Evolutionary conservation across 2,797 vertebrate species (phyloP).

Genomic region (Falco biarmicus): DNA sequence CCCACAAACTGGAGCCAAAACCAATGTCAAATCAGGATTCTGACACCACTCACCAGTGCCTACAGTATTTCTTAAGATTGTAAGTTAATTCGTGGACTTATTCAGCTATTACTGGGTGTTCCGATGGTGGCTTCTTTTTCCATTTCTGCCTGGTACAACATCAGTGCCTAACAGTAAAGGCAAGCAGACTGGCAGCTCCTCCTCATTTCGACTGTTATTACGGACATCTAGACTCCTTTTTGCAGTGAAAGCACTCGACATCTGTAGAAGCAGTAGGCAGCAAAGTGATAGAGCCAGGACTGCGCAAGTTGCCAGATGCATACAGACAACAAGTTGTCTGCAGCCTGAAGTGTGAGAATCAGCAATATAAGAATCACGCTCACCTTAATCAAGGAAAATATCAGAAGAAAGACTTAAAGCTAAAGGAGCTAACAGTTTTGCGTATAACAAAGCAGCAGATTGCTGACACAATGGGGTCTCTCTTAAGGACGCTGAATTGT

Average conservation of each 20-base stretch:
- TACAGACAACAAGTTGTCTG: constrained; percentile 45
- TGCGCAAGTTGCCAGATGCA: constrained; percentile 40
- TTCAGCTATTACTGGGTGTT: not conserved
- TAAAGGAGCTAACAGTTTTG: constrained; percentile 53
- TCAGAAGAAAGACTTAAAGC: constrained; percentile 26
- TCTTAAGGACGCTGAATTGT: not conserved
- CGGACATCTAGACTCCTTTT: constrained; percentile 14
- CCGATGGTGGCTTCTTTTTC: not conserved
- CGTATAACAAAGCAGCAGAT: constrained; percentile 56
- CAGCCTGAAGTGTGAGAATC: constrained; percentile 29
- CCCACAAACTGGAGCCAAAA: not conserved
- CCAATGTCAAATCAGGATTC: not conserved
- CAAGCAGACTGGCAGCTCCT: constrained; percentile 20
- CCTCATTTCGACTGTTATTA: not conserved
- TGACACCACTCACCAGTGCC: not conserved
- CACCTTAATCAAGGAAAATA: constrained; percentile 46
- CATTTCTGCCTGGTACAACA: not conserved
- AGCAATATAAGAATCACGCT: constrained; percentile 9
- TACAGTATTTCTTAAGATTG: not conserved
- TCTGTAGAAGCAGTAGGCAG: constrained; percentile 64
- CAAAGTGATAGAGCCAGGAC: constrained; percentile 46
- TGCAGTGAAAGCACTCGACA: constrained; percentile 53
- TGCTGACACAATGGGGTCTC: constrained; percentile 49
- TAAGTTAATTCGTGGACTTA: not conserved
- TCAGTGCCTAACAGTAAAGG: not conserved